phyloP scores from a whole-genome alignment of 2,797 vertebrate species.

The Enteromius radiatus region DNA sequence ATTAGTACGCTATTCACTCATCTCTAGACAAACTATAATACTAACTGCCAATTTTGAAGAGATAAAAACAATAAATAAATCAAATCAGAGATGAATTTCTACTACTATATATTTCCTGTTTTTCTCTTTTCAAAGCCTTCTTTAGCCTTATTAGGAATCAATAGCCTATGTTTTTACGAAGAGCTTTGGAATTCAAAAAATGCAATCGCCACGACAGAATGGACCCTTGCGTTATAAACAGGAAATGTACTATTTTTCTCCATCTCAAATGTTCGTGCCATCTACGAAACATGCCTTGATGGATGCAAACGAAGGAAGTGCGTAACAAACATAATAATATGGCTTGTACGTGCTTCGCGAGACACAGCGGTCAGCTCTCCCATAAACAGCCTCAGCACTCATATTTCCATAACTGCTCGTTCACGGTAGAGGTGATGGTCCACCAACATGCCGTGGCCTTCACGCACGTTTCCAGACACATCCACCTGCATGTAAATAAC shows the following conservation, averaged over 20 bases:
- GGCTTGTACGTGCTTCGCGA: constrained; percentile 2
- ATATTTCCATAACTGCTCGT: constrained; percentile 1
- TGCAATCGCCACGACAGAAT: constrained; percentile 51
- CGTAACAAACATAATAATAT: constrained; percentile 38
- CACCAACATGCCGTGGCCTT: not conserved
- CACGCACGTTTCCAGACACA: not conserved
- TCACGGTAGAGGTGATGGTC: not conserved
- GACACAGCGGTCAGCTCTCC: not conserved
- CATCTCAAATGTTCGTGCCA: constrained; percentile 60
- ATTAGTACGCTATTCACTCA: not conserved
- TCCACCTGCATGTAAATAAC: constrained; percentile 31
- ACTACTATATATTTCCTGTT: not conserved
- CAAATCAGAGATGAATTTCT: not conserved
- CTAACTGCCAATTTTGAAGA: not conserved
- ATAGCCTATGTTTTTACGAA: not conserved
- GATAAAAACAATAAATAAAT: not conserved
- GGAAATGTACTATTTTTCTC: constrained; percentile 66
- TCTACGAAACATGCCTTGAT: constrained; percentile 55
- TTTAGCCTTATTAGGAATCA: not conserved
- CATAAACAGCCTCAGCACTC: not conserved
- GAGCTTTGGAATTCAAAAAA: constrained; percentile 1
- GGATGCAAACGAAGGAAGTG: constrained; percentile 75
- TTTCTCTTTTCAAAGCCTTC: not conserved
- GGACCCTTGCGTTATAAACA: constrained; percentile 70
- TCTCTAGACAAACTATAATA: not conserved